These are phyloP conservation scores for Trididemnum miniatum DNA, from an alignment of 23 tunicate species.

Conservation along the genomic window DNA sequence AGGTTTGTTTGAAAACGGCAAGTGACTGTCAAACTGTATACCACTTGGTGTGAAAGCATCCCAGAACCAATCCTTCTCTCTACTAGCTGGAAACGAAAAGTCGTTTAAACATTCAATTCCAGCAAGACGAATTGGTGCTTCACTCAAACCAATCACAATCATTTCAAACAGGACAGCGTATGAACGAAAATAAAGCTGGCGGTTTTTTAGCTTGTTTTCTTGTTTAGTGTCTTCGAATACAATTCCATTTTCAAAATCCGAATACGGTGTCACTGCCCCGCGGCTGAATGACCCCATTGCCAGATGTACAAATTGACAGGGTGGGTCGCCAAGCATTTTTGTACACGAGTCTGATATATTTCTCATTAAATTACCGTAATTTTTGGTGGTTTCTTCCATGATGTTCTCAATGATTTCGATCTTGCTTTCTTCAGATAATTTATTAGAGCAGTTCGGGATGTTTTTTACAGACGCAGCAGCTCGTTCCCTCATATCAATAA, in stretches of 20 bases:
- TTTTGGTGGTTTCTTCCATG: constrained; percentile 30
- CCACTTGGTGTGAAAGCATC: constrained; percentile 31
- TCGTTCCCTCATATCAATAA: not conserved
- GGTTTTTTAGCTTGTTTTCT: constrained; percentile 3
- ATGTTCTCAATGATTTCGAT: not conserved
- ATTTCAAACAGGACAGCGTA: constrained; percentile 47
- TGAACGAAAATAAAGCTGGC: constrained; percentile 21
- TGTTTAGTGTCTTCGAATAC: constrained; percentile 28
- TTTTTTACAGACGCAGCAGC: too few relatives aligned
- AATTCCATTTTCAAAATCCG: constrained; percentile 63
- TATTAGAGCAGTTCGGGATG: too few relatives aligned
- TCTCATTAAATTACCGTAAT: constrained; percentile 7
- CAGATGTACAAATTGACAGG: constrained; percentile 45
- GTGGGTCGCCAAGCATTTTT: constrained; percentile 24
- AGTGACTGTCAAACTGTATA: constrained; percentile 42
- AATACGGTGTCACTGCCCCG: constrained; percentile 37
- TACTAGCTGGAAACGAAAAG: not conserved
- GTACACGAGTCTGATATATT: not conserved
- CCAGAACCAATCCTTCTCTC: constrained; percentile 38
- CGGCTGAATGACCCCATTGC: constrained; percentile 55
- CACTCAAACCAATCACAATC: constrained; percentile 37
- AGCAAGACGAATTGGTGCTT: constrained; percentile 38
- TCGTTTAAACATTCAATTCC: constrained; percentile 38
- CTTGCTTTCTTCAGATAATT: too few relatives aligned
- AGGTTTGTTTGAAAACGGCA: constrained; percentile 40